Evolutionary conservation across 2,888 invertebrate genomes (phyloP).

Genomic region (Agapostemon virescens): DNA sequence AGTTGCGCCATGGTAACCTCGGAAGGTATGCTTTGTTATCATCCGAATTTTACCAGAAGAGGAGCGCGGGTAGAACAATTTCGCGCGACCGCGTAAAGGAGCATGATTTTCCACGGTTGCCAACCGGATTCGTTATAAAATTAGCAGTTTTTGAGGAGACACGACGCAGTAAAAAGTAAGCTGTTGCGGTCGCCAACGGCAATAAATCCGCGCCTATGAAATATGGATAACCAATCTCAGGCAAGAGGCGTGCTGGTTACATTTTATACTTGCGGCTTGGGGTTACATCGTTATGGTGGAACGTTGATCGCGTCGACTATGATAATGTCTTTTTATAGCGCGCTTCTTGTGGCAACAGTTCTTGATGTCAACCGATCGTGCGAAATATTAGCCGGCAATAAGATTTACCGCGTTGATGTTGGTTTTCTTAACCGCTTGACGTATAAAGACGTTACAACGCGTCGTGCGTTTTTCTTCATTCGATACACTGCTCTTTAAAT

Average conservation of each 20-base stretch:
- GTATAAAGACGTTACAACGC: too few relatives aligned
- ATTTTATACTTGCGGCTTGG: slow-evolving; percentile 46
- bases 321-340: neutral
- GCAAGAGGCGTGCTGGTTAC: slow-evolving; percentile 44
- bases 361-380: neutral
- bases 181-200: slow-evolving; percentile 7
- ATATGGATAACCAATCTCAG: slow-evolving; percentile 56
- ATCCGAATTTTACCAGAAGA: slow-evolving; percentile 4
- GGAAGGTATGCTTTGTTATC: neutral
- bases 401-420: neutral
- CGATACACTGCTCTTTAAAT: too few relatives aligned
- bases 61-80: neutral
- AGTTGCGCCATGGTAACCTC: neutral
- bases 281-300: slow-evolving; percentile 31
- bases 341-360: neutral
- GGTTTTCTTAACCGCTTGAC: neutral
- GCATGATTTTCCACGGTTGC: slow-evolving; percentile 25
- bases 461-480: too few relatives aligned
- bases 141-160: slow-evolving; percentile 35
- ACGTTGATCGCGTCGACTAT: slow-evolving; percentile 30
- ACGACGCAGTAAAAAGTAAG: slow-evolving; percentile 27
- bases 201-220: slow-evolving; percentile 40
- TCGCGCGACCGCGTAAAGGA: neutral
- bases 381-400: neutral
- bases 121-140: slow-evolving; percentile 44